These are phyloP conservation scores for Tringa solitaria DNA, from an alignment of 2,113 vertebrate species.

Conservation along the genomic window DNA sequence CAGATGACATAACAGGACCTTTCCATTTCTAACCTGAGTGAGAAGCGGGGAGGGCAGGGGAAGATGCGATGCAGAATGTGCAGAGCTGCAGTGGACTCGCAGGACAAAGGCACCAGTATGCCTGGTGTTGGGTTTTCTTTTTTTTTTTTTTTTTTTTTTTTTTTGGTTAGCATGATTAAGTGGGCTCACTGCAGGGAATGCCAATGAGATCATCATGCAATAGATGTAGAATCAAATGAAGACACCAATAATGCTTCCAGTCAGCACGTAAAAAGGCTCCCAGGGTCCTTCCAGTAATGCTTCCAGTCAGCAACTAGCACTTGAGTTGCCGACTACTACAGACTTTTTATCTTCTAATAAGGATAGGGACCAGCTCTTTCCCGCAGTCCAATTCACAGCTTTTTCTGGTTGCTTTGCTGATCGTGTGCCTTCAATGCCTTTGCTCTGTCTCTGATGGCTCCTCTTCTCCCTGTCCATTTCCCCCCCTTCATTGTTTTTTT, in stretches of 20 bases:
- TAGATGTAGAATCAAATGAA: neutral
- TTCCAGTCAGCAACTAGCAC: neutral
- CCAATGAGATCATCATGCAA: constrained; percentile 50
- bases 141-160: neutral
- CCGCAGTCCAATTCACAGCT: neutral
- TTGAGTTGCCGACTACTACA: neutral
- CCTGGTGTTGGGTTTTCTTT: neutral
- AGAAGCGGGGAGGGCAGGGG: neutral
- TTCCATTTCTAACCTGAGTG: neutral
- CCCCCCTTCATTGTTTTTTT: neutral
- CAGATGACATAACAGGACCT: neutral
- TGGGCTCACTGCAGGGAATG: constrained; percentile 38
- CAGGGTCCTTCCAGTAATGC: constrained; percentile 39
- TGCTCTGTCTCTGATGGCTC: neutral
- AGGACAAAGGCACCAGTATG: neutral
- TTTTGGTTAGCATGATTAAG: neutral
- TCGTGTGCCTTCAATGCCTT: neutral
- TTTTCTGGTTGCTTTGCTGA: neutral
- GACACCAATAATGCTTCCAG: constrained; percentile 26
- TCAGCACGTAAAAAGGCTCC: constrained; percentile 33
- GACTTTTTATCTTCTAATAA: neutral
- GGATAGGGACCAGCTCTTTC: neutral
- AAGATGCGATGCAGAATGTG: neutral
- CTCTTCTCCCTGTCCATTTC: neutral
- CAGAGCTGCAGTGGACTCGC: neutral